A percentile compares a stretch with the other conserved stretches of the same genome.
Evolutionary conservation across 2,113 vertebrate genomes (phyloP).

Genomic region (Micromys minutus): DNA sequence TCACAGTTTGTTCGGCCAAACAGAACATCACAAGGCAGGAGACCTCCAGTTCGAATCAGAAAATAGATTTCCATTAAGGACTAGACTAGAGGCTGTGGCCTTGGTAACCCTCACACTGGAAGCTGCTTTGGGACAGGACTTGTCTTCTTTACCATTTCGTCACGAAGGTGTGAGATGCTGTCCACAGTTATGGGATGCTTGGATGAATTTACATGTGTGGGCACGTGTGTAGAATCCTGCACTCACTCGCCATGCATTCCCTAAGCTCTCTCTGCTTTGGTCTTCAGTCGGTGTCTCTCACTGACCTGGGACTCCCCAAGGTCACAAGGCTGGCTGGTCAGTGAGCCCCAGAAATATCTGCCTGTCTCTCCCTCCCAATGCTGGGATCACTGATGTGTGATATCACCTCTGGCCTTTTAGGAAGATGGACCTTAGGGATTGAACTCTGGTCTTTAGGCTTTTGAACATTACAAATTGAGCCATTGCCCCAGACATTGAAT

Average conservation of each 20-base stretch:
- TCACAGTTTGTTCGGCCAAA: constrained; percentile 11
- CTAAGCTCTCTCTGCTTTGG: neutral
- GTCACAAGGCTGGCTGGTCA: neutral
- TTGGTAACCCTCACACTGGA: neutral
- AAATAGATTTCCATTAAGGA: neutral
- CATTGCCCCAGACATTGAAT: neutral
- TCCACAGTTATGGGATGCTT: neutral
- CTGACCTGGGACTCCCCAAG: neutral
- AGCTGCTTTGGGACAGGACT: neutral
- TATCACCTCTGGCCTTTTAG: neutral
- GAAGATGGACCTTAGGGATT: neutral
- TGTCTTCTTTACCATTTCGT: neutral
- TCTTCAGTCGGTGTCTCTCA: neutral
- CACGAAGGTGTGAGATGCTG: neutral
- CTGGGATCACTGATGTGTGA: neutral
- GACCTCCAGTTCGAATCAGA: neutral
- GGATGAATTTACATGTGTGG: neutral
- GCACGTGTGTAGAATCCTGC: neutral
- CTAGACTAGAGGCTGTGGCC: neutral
- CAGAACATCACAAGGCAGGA: neutral
- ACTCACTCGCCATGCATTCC: neutral
- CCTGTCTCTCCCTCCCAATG: neutral
- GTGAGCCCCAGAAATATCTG: neutral
- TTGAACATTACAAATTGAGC: neutral
- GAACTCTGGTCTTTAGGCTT: neutral